phyloP scores from a whole-genome alignment of 92 coral and sea anemone species.

The Bergia puertoricense region DNA sequence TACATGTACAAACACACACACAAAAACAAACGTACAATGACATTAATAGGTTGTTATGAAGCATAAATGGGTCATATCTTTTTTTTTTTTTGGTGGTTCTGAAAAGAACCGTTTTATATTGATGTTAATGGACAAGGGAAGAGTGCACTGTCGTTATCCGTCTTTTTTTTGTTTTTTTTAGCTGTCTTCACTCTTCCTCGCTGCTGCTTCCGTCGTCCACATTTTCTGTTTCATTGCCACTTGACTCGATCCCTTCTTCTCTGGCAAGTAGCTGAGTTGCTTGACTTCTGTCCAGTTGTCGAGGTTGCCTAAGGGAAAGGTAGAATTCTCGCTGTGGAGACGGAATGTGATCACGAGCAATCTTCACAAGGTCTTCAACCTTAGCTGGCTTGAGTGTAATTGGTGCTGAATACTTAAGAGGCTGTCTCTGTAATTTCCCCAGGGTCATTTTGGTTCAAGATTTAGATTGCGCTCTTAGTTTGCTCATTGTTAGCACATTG shows the following conservation, averaged over 20 bases:
- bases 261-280: too few relatives aligned
- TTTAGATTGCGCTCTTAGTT: too few relatives aligned
- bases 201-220: neutral
- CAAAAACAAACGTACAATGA: too few relatives aligned
- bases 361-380: conserved; percentile 6
- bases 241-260: neutral
- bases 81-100: neutral
- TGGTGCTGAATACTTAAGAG: neutral
- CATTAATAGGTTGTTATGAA: too few relatives aligned
- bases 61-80: neutral
- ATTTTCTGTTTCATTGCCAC: neutral
- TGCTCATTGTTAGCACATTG: too few relatives aligned
- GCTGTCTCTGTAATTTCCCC: too few relatives aligned
- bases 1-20: too few relatives aligned
- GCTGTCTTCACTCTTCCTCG: neutral
- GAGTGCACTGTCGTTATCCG: too few relatives aligned
- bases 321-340: conserved; percentile 27
- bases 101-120: neutral
- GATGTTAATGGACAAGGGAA: neutral
- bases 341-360: conserved; percentile 21
- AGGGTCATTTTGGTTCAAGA: too few relatives aligned
- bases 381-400: conserved; percentile 6
- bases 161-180: too few relatives aligned
- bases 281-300: neutral
- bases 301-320: neutral